Evolutionary conservation across 2,888 invertebrate genomes (phyloP), one percentile per base, ranked within the genome.

Genomic region (Apodemia zela): DNA sequence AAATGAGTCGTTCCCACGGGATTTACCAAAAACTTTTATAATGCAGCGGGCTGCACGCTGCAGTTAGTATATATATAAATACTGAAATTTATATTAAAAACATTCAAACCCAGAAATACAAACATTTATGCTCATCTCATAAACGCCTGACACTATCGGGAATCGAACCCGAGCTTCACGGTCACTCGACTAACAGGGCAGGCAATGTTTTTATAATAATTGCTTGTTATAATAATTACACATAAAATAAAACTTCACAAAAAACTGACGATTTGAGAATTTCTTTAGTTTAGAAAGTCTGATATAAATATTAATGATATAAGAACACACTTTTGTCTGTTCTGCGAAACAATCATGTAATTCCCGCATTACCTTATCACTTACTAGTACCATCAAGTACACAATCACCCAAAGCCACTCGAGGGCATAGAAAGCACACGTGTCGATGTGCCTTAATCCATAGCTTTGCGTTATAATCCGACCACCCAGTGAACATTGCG

Each of bases 381-480:
- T 72, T 73, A 72, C 67, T 68, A 71, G 81, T 78, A 82, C 80
- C 82, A 80, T 80, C 81, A 77, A 64, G 78, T 71, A 78, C 72
- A 77, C 78, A 42, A 42, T 42, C 42, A 82, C 82, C 85, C 81
- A 78, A 85, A 87, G 81, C 84, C 83, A 82, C 88, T 87, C 75
- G 76, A 84, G 77, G 74, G 77, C 77, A 80, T 74, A 79, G 76
- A 81, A 75, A 75, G 81, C 82, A 86, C 89, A 88, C 88, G 89
- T 89, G 89, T 89, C 87, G 87, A 90, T 86, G 83, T 78, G 76
- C 75, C 75, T 77, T 90, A 89, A 90, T 89, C 90, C 85, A 71
- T 69, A 76, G 84, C 84, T 88, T 85, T 84, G 78, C 81, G 67
- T 74, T 75, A 79, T 87, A 85, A 87, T 87, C 87, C 89, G 90